Percentiles rank a stretch among this genome's conserved stretches.
phyloP scores from a whole-genome alignment of 2,797 vertebrate genomes.

The Arnoldichthys spilopterus region DNA sequence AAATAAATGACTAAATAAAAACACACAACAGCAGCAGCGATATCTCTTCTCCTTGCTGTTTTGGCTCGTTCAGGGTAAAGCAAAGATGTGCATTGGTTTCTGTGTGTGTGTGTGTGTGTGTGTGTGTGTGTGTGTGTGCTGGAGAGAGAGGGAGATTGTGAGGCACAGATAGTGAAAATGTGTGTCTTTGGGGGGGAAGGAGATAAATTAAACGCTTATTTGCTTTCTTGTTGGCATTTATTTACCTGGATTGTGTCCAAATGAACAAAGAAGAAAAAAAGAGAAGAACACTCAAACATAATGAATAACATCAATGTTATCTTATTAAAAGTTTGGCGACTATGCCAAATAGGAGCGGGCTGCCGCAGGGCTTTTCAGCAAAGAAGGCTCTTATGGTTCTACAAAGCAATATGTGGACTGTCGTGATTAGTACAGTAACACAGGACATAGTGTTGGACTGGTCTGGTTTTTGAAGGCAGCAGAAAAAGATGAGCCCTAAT shows the following conservation, averaged over 20 bases:
- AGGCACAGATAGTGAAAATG: constrained; percentile 20
- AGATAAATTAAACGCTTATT: constrained; percentile 58
- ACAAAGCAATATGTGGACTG: constrained; percentile 18
- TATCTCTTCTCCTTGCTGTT: constrained; percentile 16
- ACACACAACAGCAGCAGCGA: constrained; percentile 42
- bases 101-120: constrained; percentile 10
- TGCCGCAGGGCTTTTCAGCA: constrained; percentile 40
- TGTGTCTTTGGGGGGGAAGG: constrained; percentile 44
- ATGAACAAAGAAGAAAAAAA: constrained; percentile 28
- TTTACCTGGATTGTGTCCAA: constrained; percentile 58
- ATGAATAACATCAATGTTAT: constrained; percentile 57
- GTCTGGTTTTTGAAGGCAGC: not conserved
- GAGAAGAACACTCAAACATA: constrained; percentile 37
- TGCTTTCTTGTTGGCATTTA: constrained; percentile 56
- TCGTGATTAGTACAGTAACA: constrained; percentile 12
- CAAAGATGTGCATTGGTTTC: not conserved
- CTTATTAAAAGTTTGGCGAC: constrained; percentile 54
- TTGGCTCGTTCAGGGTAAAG: not conserved
- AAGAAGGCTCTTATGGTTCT: constrained; percentile 46
- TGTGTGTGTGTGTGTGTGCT: constrained; percentile 6
- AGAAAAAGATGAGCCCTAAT: constrained; percentile 15
- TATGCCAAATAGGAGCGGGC: constrained; percentile 39
- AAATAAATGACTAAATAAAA: constrained; percentile 28
- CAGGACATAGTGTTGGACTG: not conserved
- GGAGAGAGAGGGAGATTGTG: constrained; percentile 15